Base-by-base conservation (phyloP, 2,113 vertebrate species). In the Hiodon tergisus region DNA sequence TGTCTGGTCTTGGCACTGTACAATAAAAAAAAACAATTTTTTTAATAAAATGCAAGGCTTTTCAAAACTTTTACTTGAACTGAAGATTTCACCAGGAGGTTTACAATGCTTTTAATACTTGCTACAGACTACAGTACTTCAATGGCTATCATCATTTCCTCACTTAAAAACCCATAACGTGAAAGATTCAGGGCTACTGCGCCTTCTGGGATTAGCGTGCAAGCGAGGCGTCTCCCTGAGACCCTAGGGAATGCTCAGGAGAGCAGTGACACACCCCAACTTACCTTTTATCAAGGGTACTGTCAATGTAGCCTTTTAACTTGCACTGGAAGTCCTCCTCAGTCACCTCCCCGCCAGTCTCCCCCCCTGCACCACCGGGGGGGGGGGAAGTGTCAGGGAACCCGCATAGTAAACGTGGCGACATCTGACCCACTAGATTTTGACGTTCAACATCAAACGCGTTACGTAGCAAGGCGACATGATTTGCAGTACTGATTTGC, bases 251-350 rank as follows among this genome's bases (percentile, higher is more conserved):
- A 6, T 9, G 14, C 58, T 14, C 9, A 59, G 14, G 14, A 3
- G 6, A 6, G 6, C 11, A 6, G 6, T 1, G 55, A 11, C 1
- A 11, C 6, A 57, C 6, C 11, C n/a, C 16, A 16, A 68, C 80
- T 31, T 88, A 96, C 97, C 96, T 98, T 85, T 99, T 99, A 74
- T 99, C 97, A 86, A 98, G 86, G 0, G 95, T 97, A 84, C 94
- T 93, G 84, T 99, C 97, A 77, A 99, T 97, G 79, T 95, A 93
- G 53, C 93, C 96, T 83, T 96, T 98, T 84, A 99, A 78, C 80
- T 96, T 99, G 85, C 93, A 98, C 82, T 98, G 95, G 62, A 98
- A 89, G 75, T 99, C 96, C 88, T 98, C 97, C 84, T 95, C 94
- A 83, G 94, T 94, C 47, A 91, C 81, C 81, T 97, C 95, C 82